A percentile compares a stretch with the other conserved stretches of the same genome.
Evolutionary conservation across 1,140 invertebrate species (phyloP).

Genomic region (Pachypeltis micranthus): DNA sequence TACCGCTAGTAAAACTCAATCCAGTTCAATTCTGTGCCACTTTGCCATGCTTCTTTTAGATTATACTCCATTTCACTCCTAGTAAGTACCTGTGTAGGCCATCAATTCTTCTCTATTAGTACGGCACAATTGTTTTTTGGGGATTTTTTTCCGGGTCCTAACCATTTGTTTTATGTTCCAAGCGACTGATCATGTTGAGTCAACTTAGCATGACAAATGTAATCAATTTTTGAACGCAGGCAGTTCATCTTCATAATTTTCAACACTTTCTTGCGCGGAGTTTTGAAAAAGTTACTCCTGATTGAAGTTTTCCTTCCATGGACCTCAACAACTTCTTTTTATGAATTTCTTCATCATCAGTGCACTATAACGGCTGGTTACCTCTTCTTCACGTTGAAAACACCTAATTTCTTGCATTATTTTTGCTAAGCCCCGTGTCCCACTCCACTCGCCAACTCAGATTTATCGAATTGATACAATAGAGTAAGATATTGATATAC

Average conservation of each 20-base stretch:
- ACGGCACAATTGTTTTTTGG: not conserved
- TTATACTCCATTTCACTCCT: not conserved
- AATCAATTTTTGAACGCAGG: conserved; percentile 4
- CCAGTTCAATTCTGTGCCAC: not conserved
- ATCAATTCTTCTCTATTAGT: conserved; percentile 11
- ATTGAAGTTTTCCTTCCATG: conserved; percentile 8
- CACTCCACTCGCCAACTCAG: too few relatives aligned
- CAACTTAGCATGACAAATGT: not conserved
- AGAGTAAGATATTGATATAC: too few relatives aligned
- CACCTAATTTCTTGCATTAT: too few relatives aligned
- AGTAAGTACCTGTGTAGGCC: conserved; percentile 4
- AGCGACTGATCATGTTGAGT: not conserved
- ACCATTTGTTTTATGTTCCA: not conserved
- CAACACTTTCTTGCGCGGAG: conserved; percentile 6
- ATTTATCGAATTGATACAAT: too few relatives aligned
- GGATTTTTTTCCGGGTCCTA: not conserved
- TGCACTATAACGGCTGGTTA: too few relatives aligned
- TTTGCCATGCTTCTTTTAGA: not conserved
- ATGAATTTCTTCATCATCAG: not conserved
- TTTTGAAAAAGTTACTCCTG: conserved; percentile 11
- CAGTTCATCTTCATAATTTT: conserved; percentile 8
- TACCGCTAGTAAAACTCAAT: not conserved
- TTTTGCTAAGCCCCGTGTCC: too few relatives aligned
- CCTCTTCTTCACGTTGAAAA: too few relatives aligned
- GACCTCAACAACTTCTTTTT: not conserved